Evolutionary conservation across 2,797 vertebrate genomes (phyloP).

Genomic region (Brachyalestes nurse): DNA sequence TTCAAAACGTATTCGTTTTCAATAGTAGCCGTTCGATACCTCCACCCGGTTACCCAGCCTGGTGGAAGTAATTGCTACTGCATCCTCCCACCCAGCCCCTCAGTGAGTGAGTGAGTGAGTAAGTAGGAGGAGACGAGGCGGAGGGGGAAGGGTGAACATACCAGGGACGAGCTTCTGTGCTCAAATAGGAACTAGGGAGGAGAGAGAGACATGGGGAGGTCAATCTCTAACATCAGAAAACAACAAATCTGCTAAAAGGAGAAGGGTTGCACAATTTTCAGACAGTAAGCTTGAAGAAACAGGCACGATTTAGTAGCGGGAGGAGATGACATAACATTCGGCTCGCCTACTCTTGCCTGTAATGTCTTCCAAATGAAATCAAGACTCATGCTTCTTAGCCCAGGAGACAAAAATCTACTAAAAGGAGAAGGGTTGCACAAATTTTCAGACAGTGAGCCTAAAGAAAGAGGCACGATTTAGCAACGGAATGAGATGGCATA

Average conservation of each 20-base stretch:
- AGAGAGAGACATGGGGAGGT: conserved; percentile 56
- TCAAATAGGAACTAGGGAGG: conserved; percentile 60
- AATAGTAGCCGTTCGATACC: not conserved
- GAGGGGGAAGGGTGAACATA: conserved; percentile 74
- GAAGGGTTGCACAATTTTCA: conserved; percentile 64
- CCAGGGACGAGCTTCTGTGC: conserved; percentile 76
- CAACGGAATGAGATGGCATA: conserved; percentile 55
- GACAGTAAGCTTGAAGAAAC: conserved; percentile 68
- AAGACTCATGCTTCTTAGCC: conserved; percentile 56
- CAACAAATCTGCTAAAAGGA: conserved; percentile 62
- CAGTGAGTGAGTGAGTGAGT: conserved; percentile 48
- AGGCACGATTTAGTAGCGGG: conserved; percentile 65
- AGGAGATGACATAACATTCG: conserved; percentile 59
- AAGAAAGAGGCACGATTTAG: conserved; percentile 70
- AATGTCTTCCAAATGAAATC: conserved; percentile 66
- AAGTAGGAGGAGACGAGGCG: conserved; percentile 61
- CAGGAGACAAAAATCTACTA: conserved; percentile 50
- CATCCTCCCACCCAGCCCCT: conserved; percentile 13
- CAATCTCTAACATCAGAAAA: conserved; percentile 17
- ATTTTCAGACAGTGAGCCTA: conserved; percentile 62
- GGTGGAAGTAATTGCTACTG: not conserved
- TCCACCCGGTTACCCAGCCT: conserved; percentile 2
- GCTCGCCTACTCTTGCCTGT: conserved; percentile 55
- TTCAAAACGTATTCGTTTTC: not conserved
- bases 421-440: conserved; percentile 69